Percentiles rank a stretch among this genome's conserved stretches.
phyloP scores from a whole-genome alignment of 2,888 invertebrate genomes.

The Drosophila bunnanda region DNA sequence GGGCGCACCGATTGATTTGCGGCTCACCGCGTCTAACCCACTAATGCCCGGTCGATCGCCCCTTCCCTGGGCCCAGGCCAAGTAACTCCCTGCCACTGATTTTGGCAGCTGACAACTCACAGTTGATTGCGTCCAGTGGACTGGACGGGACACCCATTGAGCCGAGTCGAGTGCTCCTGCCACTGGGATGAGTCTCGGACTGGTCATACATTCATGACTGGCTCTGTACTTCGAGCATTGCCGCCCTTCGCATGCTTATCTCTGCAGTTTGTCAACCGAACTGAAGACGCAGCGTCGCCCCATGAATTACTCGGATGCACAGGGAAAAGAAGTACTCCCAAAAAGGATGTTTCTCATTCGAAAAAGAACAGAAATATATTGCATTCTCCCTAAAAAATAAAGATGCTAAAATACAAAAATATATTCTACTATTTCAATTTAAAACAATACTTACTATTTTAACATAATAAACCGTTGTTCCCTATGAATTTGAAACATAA shows the following conservation, averaged over 20 bases:
- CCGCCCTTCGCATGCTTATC: conserved; percentile 43
- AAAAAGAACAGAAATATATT: background rate
- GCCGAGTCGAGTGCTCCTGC: conserved; percentile 16
- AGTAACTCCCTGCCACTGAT: conserved; percentile 15
- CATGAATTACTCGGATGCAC: conserved; percentile 53
- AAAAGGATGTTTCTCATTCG: too few relatives aligned
- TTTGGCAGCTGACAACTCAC: conserved; percentile 58
- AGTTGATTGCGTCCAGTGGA: conserved; percentile 63
- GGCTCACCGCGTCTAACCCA: conserved; percentile 27
- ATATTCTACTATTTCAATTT: too few relatives aligned
- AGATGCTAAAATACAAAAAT: too few relatives aligned
- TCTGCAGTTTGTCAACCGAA: conserved; percentile 52
- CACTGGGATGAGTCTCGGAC: conserved; percentile 16
- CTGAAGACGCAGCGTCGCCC: conserved; percentile 45
- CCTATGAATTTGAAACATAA: rapidly evolving
- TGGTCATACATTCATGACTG: conserved; percentile 44
- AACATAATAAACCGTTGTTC: too few relatives aligned
- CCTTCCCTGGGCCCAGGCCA: background rate
- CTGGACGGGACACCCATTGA: conserved; percentile 39
- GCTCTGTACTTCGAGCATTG: conserved; percentile 17
- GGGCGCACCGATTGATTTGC: conserved; percentile 58
- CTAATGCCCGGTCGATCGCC: background rate
- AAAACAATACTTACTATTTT: too few relatives aligned
- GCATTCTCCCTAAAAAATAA: too few relatives aligned
- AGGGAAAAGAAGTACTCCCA: background rate